Evolutionary conservation across 2,888 invertebrate genomes (phyloP).

Genomic region (Parnassius mnemosyne): DNA sequence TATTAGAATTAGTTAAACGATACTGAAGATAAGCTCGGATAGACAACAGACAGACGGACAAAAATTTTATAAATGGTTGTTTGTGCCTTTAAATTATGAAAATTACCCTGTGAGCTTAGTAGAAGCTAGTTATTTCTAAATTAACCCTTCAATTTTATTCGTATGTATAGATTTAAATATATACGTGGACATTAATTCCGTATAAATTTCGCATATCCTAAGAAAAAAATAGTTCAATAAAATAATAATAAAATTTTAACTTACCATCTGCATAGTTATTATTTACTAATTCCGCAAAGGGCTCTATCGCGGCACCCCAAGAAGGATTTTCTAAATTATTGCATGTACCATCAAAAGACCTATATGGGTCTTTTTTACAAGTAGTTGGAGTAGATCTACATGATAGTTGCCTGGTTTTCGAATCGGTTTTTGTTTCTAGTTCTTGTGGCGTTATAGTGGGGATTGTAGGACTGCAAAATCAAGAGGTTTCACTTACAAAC

Average conservation of each 20-base stretch:
- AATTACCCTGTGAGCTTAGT: no score
- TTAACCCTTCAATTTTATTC: no score
- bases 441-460: not conserved
- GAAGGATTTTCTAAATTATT: conserved; percentile 89
- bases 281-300: conserved; percentile 48
- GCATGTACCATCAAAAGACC: conserved; percentile 89
- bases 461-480: not conserved
- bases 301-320: conserved; percentile 85
- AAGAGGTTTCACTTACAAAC: not conserved
- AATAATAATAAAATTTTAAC: not conserved
- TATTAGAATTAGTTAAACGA: no score
- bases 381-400: not conserved
- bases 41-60: no score
- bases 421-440: not conserved
- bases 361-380: conserved; percentile 7
- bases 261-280: conserved; percentile 5
- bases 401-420: not conserved
- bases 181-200: no score
- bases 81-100: no score
- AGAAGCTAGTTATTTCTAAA: no score
- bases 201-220: no score
- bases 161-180: no score
- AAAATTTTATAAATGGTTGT: no score
- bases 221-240: no score
- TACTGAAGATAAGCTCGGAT: no score